Percentiles rank a stretch among this genome's conserved stretches.
Conservation (phyloP, 2,113 vertebrate genomes). For the Pungitius pungitius region DNA sequence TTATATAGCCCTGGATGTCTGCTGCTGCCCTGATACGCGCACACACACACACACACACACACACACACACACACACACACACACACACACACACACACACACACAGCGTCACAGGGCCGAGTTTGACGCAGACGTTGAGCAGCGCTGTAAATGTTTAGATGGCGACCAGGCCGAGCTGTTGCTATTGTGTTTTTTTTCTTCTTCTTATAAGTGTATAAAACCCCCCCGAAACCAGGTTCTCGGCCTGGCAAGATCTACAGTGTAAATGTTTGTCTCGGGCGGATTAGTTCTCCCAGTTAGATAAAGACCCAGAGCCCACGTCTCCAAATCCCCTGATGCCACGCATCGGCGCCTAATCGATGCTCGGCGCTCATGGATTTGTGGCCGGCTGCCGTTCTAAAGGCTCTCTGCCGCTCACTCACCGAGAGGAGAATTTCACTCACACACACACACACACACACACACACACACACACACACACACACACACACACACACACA, state of each 20-base stretch:
- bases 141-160: constrained; percentile 53
- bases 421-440: constrained; percentile 46
- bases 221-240: no score
- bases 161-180: constrained; percentile 6
- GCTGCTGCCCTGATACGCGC: constrained; percentile 35
- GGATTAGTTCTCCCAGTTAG: constrained; percentile 45
- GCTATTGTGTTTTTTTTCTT: constrained; percentile 27
- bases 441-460: constrained; percentile 46
- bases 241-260: constrained; percentile 18
- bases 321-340: constrained; percentile 41
- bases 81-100: constrained; percentile 16
- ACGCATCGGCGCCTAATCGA: constrained; percentile 48
- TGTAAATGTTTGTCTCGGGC: constrained; percentile 22
- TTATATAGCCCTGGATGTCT: constrained; percentile 68
- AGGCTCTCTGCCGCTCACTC: constrained; percentile 62
- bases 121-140: constrained; percentile 31
- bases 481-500: constrained; percentile 24
- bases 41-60: constrained; percentile 29
- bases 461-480: not conserved
- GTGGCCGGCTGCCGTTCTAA: constrained; percentile 55
- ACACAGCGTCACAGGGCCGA: not conserved
- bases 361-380: constrained; percentile 49
- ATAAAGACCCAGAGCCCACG: constrained; percentile 30
- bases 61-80: constrained; percentile 32
- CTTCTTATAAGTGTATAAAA: no score